Conservation (phyloP, 2,797 vertebrate species). For the Coreius guichenoti region DNA sequence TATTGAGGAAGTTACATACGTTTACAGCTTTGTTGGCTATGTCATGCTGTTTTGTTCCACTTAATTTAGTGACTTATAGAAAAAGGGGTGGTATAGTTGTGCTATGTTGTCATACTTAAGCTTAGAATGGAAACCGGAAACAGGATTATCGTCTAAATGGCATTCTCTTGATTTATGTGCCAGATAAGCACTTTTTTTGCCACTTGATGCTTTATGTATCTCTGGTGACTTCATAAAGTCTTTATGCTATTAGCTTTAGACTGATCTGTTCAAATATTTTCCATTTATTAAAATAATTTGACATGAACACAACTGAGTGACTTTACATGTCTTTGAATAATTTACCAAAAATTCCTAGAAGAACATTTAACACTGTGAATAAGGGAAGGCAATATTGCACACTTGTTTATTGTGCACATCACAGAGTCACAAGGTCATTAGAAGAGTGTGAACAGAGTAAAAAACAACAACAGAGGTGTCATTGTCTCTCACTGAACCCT, state of each 20-base stretch:
- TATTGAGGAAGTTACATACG: slow-evolving; percentile 83
- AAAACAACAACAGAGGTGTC: slow-evolving; percentile 25
- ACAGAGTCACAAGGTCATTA: slow-evolving; percentile 36
- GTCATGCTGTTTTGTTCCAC: slow-evolving; percentile 70
- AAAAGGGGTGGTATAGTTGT: slow-evolving; percentile 43
- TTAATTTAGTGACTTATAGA: slow-evolving; percentile 11
- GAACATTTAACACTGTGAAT: not conserved
- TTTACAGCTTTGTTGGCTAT: slow-evolving; percentile 73
- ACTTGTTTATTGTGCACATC: slow-evolving; percentile 23
- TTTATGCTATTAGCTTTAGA: not conserved
- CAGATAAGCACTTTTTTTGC: not conserved
- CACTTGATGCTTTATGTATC: not conserved
- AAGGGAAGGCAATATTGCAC: slow-evolving; percentile 2
- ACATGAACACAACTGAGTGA: not conserved
- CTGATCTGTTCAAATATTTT: not conserved
- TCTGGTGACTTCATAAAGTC: slow-evolving; percentile 9
- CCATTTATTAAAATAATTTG: not conserved
- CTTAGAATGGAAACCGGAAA: slow-evolving; percentile 44
- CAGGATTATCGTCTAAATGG: slow-evolving; percentile 19
- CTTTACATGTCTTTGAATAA: not conserved
- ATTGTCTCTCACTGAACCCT: slow-evolving; percentile 15
- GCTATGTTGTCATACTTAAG: slow-evolving; percentile 33
- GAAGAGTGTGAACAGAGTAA: slow-evolving; percentile 1
- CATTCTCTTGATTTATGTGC: slow-evolving; percentile 10
- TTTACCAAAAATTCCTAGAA: too few relatives aligned